Base-by-base conservation (phyloP, 2,888 invertebrate species). In the Bhutanitis thaidina region DNA sequence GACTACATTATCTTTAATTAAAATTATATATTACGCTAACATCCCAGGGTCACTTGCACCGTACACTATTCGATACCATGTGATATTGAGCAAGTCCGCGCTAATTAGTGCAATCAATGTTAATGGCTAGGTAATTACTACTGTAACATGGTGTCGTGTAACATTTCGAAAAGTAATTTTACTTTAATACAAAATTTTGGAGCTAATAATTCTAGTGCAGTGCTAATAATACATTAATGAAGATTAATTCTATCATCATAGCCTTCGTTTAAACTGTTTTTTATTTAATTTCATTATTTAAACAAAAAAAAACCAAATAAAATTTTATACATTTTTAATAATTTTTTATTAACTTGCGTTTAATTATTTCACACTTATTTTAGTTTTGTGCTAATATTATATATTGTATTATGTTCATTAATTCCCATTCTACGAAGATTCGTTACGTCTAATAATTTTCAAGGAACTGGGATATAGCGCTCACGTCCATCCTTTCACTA, bases 401-500 rank as follows among this genome's bases (percentile, higher is more conserved):
- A 20, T 3, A 5, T 2, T 20, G 2, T 20, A 5, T 20, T 20
- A 20, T 2, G 20, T 20, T 20, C 20, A 20, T 20, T 20, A 3
- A 20, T 20, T 20, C 20, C n/a, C n/a, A 5, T 20, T 20, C 5
- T 20, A 20, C 20, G 27, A 27, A 41, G 30, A 46, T 37, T 39
- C 20, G 43, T 45, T 41, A 29, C 27, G 54, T 58, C 55, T 65
- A 60, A 62, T 65, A 49, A 53, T 54, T 20, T 60, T 54, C 55
- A 47, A 52, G 48, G 53, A 54, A 45, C 57, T 57, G 47, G 52
- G 58, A 50, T 45, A 54, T 50, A 50, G 15, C 30, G 32, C 16
- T 55, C 45, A 58, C 56, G 55, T 59, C 56, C 57, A 59, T 64
- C 60, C 76, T 77, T 76, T 75, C 77, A 65, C 68, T 57, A 53